Evolutionary conservation across 1,140 invertebrate species (phyloP).

Genomic region (Heliconius hermathena): DNA sequence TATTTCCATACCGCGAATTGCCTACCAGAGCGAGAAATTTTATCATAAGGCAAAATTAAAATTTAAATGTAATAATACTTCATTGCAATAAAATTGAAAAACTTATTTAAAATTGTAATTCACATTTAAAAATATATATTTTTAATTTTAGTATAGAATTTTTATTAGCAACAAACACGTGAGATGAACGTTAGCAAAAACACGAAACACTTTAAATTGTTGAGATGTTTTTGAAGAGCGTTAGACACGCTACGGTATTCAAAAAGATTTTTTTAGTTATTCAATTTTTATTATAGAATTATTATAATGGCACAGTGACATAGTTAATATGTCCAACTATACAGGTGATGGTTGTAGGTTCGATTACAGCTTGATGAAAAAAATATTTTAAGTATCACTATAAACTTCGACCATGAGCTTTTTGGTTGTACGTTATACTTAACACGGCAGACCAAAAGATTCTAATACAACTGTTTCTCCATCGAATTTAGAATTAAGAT

Average conservation of each 20-base stretch:
- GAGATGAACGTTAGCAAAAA: background rate
- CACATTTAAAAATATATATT: background rate
- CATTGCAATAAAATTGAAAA: too few species aligned
- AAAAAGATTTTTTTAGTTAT: background rate
- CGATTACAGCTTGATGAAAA: background rate
- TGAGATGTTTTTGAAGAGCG: background rate
- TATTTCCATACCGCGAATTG: too few species aligned
- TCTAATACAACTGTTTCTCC: too few species aligned
- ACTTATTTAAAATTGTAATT: background rate
- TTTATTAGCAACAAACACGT: background rate
- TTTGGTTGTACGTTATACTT: too few species aligned
- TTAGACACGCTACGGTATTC: constrained; percentile 7
- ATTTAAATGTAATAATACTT: too few species aligned
- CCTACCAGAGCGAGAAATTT: too few species aligned
- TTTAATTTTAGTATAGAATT: background rate
- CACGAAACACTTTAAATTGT: background rate
- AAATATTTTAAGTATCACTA: background rate
- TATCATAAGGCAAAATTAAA: too few species aligned
- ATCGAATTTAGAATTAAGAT: too few species aligned
- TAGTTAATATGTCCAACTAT: background rate
- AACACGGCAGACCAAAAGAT: too few species aligned
- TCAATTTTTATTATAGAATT: background rate
- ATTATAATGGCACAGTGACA: background rate
- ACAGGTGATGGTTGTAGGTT: background rate
- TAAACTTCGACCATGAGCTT: too few species aligned